These are phyloP conservation scores for Drosophila parvula DNA, from an alignment of 1,140 invertebrate genomes.

Conservation along the genomic window DNA sequence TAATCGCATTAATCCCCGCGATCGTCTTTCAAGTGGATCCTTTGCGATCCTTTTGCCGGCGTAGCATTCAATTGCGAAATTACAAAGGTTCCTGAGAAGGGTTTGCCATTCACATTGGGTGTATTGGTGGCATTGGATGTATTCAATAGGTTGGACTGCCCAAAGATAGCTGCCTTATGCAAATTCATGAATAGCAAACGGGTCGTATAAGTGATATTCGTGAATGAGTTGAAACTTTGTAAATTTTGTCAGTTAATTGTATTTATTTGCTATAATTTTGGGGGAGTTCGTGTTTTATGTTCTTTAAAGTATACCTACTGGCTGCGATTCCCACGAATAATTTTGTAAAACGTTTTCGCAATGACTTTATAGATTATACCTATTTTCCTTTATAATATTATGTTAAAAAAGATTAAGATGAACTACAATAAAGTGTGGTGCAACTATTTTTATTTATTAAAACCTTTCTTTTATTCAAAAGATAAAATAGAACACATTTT, in stretches of 20 bases:
- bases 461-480: too few species aligned
- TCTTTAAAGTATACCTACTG: too few species aligned
- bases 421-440: too few species aligned
- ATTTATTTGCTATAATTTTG: too few species aligned
- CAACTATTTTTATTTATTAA: too few species aligned
- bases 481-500: too few species aligned
- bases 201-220: constrained; percentile 36
- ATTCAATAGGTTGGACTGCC: background rate
- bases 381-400: too few species aligned
- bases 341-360: too few species aligned
- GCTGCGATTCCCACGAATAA: too few species aligned
- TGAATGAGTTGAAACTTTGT: background rate
- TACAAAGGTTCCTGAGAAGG: constrained; percentile 22
- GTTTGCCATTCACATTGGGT: constrained; percentile 12
- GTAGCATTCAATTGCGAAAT: constrained; percentile 61
- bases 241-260: background rate
- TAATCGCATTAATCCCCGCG: constrained; percentile 79
- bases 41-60: constrained; percentile 56
- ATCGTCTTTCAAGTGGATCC: constrained; percentile 75
- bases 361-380: too few species aligned
- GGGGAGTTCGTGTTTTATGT: too few species aligned
- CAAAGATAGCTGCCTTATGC: constrained; percentile 20
- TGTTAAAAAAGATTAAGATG: too few species aligned
- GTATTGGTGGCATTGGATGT: background rate
- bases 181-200: constrained; percentile 1